A percentile compares a stretch with the other conserved stretches of the same genome.
phyloP scores from a whole-genome alignment of 2,797 vertebrate species.

The Alosa sapidissima region DNA sequence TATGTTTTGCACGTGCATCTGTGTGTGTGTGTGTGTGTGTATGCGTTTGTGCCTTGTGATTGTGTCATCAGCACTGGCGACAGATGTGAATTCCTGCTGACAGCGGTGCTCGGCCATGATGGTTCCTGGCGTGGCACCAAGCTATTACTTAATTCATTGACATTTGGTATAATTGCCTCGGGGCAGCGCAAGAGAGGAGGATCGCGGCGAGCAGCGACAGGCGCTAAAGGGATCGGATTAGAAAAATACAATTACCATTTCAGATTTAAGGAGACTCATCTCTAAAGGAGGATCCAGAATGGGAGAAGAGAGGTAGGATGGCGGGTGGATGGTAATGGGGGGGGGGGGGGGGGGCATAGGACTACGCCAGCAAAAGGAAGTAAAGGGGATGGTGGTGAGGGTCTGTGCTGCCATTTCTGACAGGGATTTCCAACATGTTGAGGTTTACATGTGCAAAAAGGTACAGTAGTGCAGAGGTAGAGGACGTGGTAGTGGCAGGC shows the following conservation, averaged over 20 bases:
- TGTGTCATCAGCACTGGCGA: constrained; percentile 62
- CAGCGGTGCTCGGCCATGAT: constrained; percentile 69
- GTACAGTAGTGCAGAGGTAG: constrained; percentile 20
- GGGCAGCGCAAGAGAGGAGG: constrained; percentile 68
- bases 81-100: constrained; percentile 74
- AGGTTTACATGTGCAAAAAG: constrained; percentile 44
- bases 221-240: constrained; percentile 78
- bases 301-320: background rate
- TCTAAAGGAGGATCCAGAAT: constrained; percentile 51
- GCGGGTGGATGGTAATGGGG: constrained; percentile 11
- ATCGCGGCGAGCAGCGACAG: constrained; percentile 48
- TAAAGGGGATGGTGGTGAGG: background rate
- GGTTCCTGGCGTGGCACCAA: constrained; percentile 70
- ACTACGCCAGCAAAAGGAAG: constrained; percentile 30
- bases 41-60: constrained; percentile 37
- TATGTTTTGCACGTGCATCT: background rate
- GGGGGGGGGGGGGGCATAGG: background rate
- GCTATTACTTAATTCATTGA: constrained; percentile 83
- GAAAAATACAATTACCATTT: constrained; percentile 78
- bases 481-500: constrained; percentile 37
- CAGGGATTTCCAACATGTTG: constrained; percentile 50
- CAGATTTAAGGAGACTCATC: constrained; percentile 68
- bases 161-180: constrained; percentile 79
- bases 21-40: constrained; percentile 30
- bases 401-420: constrained; percentile 29